Base-by-base conservation (phyloP, 2,797 vertebrate species). In the Atherinosoma microstoma region DNA sequence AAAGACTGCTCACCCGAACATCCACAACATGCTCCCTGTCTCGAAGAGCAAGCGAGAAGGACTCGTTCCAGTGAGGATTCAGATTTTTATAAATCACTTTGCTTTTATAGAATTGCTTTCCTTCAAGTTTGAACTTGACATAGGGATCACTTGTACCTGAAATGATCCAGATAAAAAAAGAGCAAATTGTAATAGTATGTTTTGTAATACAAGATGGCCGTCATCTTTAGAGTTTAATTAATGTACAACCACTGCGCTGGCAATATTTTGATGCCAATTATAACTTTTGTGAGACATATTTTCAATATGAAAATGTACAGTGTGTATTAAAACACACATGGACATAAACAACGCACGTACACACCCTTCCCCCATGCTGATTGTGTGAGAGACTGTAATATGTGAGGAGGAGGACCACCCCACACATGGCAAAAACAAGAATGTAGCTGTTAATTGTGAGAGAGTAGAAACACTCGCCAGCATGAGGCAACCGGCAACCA, bases 91-190 rank as follows among this genome's bases (percentile, higher is more conserved):
- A 96, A 77, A 98, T 89, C 15, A 99, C 97, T 89, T 97, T 99
- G 86, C 98, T 99, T 94, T 99, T 99, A 82, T 98, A 99, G 24
- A 99, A 89, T 5, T 97, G 97, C 88, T 98, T 99, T 64, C 96
- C 97, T 51, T 97, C 96, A 65, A 99, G 87, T 93, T 97, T 97
- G 90, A 99, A 98, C 89, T 99, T 99, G 88, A 99, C 97, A 32
- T 98, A 99, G 0, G 97, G 98, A 82, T 99, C 97, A 71, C 97
- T 99, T 13, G 96, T 96, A 74, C 96, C 98, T 99, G 58, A 67
- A 80, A 84, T 78, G 9, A 27, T 47, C 45, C 6, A 47, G 76
- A 27, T 27, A 51, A 57, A 57, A 67, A 54, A 2, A 60, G 24
- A 36, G 27, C 0, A n/a, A 65, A 5, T 13, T 49, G 20, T 49